Conservation (phyloP, 2,888 invertebrate genomes). For the Cremastobaeus sp. region DNA sequence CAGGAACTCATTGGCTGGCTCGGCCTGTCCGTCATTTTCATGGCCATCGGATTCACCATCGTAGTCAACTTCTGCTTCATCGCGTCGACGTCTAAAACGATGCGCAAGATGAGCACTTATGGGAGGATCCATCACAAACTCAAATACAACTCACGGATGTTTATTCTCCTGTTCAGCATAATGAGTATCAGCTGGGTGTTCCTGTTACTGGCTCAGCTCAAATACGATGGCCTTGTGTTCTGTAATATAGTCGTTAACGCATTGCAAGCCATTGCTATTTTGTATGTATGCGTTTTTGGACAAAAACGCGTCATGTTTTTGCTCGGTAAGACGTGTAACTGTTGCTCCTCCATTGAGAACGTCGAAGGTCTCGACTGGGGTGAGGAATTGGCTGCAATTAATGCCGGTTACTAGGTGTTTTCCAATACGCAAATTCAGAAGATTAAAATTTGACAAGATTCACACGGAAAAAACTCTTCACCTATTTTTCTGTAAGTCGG, state of each 20-base stretch:
- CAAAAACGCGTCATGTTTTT: slow-evolving; percentile 89
- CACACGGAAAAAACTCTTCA: too few relatives aligned
- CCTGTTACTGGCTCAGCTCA: slow-evolving; percentile 86
- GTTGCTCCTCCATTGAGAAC: slow-evolving; percentile 81
- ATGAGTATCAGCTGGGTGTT: slow-evolving; percentile 89
- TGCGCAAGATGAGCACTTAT: slow-evolving; percentile 89
- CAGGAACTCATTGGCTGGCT: slow-evolving; percentile 90
- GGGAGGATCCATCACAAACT: slow-evolving; percentile 92
- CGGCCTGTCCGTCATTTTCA: slow-evolving; percentile 90
- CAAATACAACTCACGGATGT: slow-evolving; percentile 90
- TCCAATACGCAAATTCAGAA: slow-evolving; percentile 46
- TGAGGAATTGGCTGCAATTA: slow-evolving; percentile 93
- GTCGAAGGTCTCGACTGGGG: slow-evolving; percentile 90
- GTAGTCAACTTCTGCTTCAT: slow-evolving; percentile 89
- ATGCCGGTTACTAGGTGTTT: slow-evolving; percentile 80
- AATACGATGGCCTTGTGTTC: slow-evolving; percentile 86
- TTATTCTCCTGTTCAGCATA: slow-evolving; percentile 85
- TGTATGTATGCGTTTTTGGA: slow-evolving; percentile 88
- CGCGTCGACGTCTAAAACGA: slow-evolving; percentile 87
- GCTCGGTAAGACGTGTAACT: slow-evolving; percentile 86
- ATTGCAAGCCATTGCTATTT: slow-evolving; percentile 85
- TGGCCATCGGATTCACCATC: slow-evolving; percentile 89
- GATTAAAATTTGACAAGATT: too few relatives aligned
- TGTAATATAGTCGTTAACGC: slow-evolving; percentile 87
- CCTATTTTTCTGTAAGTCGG: too few relatives aligned